A percentile compares a stretch with the other conserved stretches of the same genome.
Conservation (phyloP, 30 jellyfish, hydroid and myxozoan genomes). For the Aurelia coerulea region DNA sequence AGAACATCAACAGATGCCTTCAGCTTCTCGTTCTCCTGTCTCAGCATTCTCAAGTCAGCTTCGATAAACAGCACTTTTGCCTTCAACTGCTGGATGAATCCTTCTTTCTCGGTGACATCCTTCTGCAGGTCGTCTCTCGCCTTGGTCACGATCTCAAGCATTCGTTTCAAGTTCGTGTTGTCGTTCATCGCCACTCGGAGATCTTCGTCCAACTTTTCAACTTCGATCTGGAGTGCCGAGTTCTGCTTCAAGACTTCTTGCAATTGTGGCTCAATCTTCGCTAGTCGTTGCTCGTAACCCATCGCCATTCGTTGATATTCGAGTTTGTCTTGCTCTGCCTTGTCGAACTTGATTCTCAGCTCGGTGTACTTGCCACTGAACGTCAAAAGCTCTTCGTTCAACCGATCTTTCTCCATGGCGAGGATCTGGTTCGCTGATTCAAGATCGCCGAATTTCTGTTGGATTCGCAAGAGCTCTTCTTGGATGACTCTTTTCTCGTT, state of each 20-base stretch:
- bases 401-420: slow-evolving; percentile 89
- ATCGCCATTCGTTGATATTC: slow-evolving; percentile 95
- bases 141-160: slow-evolving; percentile 57
- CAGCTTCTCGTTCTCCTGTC: slow-evolving; percentile 92
- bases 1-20: slow-evolving; percentile 72
- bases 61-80: slow-evolving; percentile 74
- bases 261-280: slow-evolving; percentile 95
- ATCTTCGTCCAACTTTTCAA: slow-evolving; percentile 89
- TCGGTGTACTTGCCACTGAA: slow-evolving; percentile 95
- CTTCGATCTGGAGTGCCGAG: slow-evolving; percentile 79
- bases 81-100: slow-evolving; percentile 77
- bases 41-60: slow-evolving; percentile 68
- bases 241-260: slow-evolving; percentile 88
- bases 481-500: slow-evolving; percentile 89
- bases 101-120: slow-evolving; percentile 88
- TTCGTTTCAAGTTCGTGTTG: slow-evolving; percentile 64
- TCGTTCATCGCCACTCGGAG: slow-evolving; percentile 86
- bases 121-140: slow-evolving; percentile 69
- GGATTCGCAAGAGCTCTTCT: slow-evolving; percentile 91
- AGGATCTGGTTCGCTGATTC: slow-evolving; percentile 96
- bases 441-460: slow-evolving; percentile 93
- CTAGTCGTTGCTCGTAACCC: slow-evolving; percentile 96
- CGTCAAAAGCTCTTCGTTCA: slow-evolving; percentile 92
- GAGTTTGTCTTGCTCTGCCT: slow-evolving; percentile 90
- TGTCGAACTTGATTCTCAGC: slow-evolving; percentile 91